Base-by-base conservation (phyloP, 2,888 invertebrate species). In the Cosmia pyralina region DNA sequence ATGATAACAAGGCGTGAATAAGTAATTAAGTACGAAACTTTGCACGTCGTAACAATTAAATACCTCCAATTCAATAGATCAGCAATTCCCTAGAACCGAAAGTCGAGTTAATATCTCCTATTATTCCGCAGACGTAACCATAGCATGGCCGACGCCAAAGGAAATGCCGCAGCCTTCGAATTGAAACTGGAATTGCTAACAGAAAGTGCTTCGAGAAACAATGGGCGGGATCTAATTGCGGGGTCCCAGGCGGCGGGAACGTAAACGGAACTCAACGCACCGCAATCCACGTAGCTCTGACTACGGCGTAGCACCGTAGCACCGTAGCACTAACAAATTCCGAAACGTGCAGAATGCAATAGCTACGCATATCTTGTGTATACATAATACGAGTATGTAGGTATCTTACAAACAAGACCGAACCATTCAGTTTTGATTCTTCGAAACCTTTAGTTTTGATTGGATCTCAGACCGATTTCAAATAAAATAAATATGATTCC, bases 171-270 rank as follows among this genome's bases (percentile, higher is more conserved):
- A 83, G 77, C 73, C 75, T 79, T 82, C 79, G 85, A 88, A 90
- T 90, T 87, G 89, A 89, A 90, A 89, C 89, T 88, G 86, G 87
- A 92, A 92, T 91, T 89, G 89, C 88, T 88, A 89, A 88, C 90
- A 87, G 91, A 90, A 92, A 92, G 90, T 89, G 88, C 89, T 89
- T 86, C 83, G 89, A 91, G 91, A 92, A 93, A 94, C 93, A 92
- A 92, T 89, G 86, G 89, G 74, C 72, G 76, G 82, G 85, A 83
- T 88, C 89, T 88, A 89, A 87, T 88, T 86, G 87, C 85, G 75
- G 82, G 82, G 82, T 88, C 86, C 86, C 88, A 80, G 69, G 81
- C 84, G 84, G 79, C 74, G 72, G 65, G 83, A 87, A 87, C 82
- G 87, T 85, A 86, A 87, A 86, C 87, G 85, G 89, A 88, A 88